Evolutionary conservation across 2,113 vertebrate species (phyloP), one percentile per base, ranked within the genome.

Genomic region (Sprattus sprattus): DNA sequence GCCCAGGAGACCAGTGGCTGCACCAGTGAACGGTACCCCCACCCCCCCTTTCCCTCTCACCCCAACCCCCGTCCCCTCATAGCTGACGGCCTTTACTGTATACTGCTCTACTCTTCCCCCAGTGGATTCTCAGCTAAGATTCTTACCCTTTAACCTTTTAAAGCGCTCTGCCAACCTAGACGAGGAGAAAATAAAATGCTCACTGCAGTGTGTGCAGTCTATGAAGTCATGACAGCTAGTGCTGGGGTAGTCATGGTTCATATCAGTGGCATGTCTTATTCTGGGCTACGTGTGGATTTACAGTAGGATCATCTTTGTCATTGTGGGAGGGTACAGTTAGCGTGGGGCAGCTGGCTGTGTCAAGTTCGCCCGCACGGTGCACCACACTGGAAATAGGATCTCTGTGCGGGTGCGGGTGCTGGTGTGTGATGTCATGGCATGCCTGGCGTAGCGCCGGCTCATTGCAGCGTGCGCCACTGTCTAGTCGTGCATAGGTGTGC

Each of bases 1-100:
- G 98, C 96, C 46, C 97, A 98, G 92, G 94, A 95, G 88, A 94
- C 95, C 87, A 99, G 97, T 92, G 96, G 95, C 93, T 99, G 98
- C 94, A 98, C 95, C 94, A 99, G 98, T 90, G 93, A 97, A 90
- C 94, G 97, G 98, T 98, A 94, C 46, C 6, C 7, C 28, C 20
- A 5, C 60, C 60, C 20, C 20, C 4, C 20, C 3, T 3, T 8
- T 25, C 28, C 22, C 54, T 32, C n/a, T 11, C 32, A 18, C 15
- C 18, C 47, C 16, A n/a, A 39, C 25, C n/a, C 25, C 16, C 16
- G 20, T 60, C 13, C 39, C 80, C 49, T 54, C 15, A 16, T 28
- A 75, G 28, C 28, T 75, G 8, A 28, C 10, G 9, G 11, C 10
- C 28, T 32, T 9, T 15, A 75, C 25, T 75, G n/a, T 75, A 75